Evolutionary conservation across 2,888 invertebrate species (phyloP).

Genomic region (Agonopterix subpropinquella): DNA sequence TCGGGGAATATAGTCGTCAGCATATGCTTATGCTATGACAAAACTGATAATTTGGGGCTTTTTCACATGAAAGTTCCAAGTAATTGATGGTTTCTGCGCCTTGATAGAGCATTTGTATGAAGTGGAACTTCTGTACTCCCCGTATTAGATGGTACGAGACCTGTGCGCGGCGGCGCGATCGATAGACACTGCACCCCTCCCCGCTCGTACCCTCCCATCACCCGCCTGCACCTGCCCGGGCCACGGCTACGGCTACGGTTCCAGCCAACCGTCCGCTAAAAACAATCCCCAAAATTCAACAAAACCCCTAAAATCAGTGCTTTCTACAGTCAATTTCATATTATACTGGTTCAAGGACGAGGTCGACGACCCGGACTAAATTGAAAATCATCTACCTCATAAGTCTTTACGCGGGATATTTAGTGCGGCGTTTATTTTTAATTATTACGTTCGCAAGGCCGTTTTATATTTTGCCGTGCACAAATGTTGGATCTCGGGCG

Average conservation of each 20-base stretch:
- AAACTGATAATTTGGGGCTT: too few relatives aligned
- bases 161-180: constrained; percentile 59
- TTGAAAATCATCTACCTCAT: constrained; percentile 41
- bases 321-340: constrained; percentile 18
- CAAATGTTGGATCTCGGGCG: constrained; percentile 56
- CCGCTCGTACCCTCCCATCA: constrained; percentile 26
- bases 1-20: too few relatives aligned
- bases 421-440: constrained; percentile 53
- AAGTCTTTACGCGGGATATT: constrained; percentile 12
- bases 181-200: constrained; percentile 59
- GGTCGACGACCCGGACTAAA: constrained; percentile 38
- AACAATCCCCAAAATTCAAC: constrained; percentile 26
- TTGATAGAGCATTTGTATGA: neutral
- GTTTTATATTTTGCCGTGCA: constrained; percentile 38
- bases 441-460: constrained; percentile 64
- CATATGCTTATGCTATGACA: too few relatives aligned
- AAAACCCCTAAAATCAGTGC: constrained; percentile 26
- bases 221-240: constrained; percentile 45
- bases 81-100: too few relatives aligned
- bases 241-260: constrained; percentile 24
- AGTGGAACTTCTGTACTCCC: neutral
- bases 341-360: constrained; percentile 54
- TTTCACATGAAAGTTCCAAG: too few relatives aligned
- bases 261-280: constrained; percentile 33
- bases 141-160: neutral